Conservation (phyloP, 2,797 vertebrate species). For the Nothura maculosa region DNA sequence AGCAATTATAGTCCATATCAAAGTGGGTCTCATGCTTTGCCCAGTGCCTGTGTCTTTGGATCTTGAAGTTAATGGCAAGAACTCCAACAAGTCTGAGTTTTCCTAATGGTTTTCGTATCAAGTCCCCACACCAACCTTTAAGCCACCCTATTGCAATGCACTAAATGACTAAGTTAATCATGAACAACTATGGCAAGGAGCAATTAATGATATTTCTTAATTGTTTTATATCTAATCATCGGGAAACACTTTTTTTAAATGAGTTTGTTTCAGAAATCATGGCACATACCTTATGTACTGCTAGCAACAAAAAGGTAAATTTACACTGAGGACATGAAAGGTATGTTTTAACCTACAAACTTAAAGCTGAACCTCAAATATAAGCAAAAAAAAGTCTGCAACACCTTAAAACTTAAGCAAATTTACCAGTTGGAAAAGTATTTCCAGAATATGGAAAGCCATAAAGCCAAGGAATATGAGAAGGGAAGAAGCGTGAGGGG, state of each 20-base stretch:
- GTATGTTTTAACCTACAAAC: not conserved
- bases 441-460: too few species aligned
- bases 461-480: too few species aligned
- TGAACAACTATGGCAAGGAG: not conserved
- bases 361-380: not conserved
- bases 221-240: not conserved
- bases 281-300: not conserved
- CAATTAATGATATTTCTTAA: not conserved
- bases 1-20: not conserved
- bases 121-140: not conserved
- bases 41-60: not conserved
- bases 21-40: rapidly evolving
- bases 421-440: not conserved
- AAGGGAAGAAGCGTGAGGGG: too few species aligned
- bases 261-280: not conserved
- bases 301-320: not conserved
- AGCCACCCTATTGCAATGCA: constrained; percentile 37
- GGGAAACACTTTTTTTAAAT: not conserved
- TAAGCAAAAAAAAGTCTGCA: not conserved
- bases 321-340: not conserved
- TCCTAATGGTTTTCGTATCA: constrained; percentile 50
- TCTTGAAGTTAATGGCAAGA: constrained; percentile 34
- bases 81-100: constrained; percentile 1
- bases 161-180: not conserved
- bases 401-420: not conserved